A percentile compares a stretch with the other conserved stretches of the same genome.
These are phyloP conservation scores for Gnatocerus cornutus DNA, from an alignment of 2,888 invertebrate genomes.

Conservation along the genomic window DNA sequence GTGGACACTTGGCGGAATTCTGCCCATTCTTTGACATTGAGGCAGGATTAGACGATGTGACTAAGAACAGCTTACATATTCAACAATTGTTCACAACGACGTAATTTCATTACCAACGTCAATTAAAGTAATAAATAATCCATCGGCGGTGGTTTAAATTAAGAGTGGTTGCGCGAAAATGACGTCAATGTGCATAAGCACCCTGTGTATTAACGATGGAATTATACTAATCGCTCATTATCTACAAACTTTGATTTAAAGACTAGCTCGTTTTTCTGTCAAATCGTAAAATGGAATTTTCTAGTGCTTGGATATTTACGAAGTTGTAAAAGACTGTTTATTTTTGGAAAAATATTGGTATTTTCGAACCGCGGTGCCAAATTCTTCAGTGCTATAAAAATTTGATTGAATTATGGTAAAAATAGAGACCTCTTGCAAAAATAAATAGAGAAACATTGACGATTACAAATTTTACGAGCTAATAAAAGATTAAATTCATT, in stretches of 20 bases:
- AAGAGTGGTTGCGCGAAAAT: neutral
- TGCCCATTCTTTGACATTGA: slow-evolving; percentile 39
- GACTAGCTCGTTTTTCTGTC: neutral
- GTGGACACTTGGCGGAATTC: slow-evolving; percentile 43
- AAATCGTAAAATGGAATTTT: slow-evolving; percentile 5
- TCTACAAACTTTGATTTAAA: neutral
- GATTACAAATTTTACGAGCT: neutral
- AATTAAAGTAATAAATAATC: slow-evolving; percentile 28
- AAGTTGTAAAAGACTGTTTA: slow-evolving; percentile 25
- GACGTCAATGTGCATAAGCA: slow-evolving; percentile 12
- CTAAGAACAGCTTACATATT: slow-evolving; percentile 35
- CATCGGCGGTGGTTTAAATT: slow-evolving; percentile 27
- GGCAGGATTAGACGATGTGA: slow-evolving; percentile 38
- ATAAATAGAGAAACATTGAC: neutral
- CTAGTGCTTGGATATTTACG: slow-evolving; percentile 15
- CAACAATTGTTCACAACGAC: slow-evolving; percentile 31
- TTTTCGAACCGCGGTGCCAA: slow-evolving; percentile 21
- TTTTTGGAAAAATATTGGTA: slow-evolving; percentile 28
- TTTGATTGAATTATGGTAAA: slow-evolving; percentile 21
- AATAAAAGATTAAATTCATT: neutral
- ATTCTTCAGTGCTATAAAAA: slow-evolving; percentile 29
- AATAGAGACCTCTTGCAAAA: slow-evolving; percentile 1
- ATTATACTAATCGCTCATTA: neutral
- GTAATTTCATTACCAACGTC: slow-evolving; percentile 35
- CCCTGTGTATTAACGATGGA: slow-evolving; percentile 1